Evolutionary conservation across 2,797 vertebrate species (phyloP).

Genomic region (Anniella stebbinsi): DNA sequence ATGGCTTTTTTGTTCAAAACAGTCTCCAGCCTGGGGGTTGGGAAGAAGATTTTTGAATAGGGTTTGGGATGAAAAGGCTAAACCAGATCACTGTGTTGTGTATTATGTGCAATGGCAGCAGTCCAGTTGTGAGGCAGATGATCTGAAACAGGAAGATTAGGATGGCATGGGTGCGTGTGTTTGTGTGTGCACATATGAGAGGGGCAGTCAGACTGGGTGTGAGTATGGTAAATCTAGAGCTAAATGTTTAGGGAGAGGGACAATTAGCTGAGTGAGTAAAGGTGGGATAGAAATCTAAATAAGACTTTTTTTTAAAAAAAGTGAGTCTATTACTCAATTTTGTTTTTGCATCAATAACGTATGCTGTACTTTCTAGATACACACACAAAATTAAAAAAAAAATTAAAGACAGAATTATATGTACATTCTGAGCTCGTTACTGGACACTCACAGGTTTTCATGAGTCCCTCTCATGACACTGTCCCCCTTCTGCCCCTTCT

Average conservation of each 20-base stretch:
- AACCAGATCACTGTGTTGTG: neutral
- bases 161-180: neutral
- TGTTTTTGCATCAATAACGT: neutral
- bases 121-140: neutral
- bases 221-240: too few species aligned
- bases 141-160: neutral
- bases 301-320: neutral
- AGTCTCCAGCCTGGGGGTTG: neutral
- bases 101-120: neutral
- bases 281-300: neutral
- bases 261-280: neutral
- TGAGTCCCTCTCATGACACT: too few species aligned
- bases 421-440: too few species aligned
- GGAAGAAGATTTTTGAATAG: neutral
- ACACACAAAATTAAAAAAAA: neutral
- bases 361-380: neutral
- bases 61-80: neutral
- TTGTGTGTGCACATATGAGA: too few species aligned
- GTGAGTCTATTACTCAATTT: neutral
- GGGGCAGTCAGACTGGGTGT: neutral
- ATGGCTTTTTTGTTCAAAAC: neutral
- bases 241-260: too few species aligned
- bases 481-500: too few species aligned
- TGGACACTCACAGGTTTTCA: too few species aligned
- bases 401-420: neutral